A percentile compares a stretch with the other conserved stretches of the same genome.
Conservation (phyloP, 2,113 vertebrate genomes). For the Tupaia chinensis region DNA sequence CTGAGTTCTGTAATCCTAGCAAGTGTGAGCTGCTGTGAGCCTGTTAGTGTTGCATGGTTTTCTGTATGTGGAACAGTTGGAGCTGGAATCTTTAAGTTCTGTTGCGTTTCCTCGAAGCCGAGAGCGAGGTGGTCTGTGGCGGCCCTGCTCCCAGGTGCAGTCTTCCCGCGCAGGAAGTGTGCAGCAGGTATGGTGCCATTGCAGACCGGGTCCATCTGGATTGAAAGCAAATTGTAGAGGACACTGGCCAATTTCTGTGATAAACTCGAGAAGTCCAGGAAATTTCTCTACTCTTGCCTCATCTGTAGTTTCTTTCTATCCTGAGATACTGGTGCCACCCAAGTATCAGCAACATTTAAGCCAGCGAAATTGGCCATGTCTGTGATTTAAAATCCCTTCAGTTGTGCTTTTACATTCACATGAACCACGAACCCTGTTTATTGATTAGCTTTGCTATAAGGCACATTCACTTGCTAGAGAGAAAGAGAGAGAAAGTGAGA, state of each 20-base stretch:
- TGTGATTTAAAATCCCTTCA: constrained; percentile 33
- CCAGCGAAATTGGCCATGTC: constrained; percentile 37
- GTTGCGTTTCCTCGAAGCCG: constrained; percentile 50
- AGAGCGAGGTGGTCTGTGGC: constrained; percentile 16
- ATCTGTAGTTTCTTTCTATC: constrained; percentile 13
- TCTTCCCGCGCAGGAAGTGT: constrained; percentile 17
- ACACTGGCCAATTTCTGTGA: constrained; percentile 25
- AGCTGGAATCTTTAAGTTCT: constrained; percentile 56
- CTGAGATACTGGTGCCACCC: constrained; percentile 39
- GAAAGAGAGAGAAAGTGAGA: no score
- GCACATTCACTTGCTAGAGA: no score
- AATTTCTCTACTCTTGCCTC: neutral
- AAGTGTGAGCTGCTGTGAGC: constrained; percentile 3
- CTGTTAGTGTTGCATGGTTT: neutral
- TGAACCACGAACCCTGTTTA: neutral
- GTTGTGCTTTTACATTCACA: neutral
- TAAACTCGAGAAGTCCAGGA: constrained; percentile 48
- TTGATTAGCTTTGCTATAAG: neutral
- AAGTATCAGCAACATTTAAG: neutral
- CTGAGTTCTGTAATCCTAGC: neutral
- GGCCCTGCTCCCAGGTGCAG: constrained; percentile 3
- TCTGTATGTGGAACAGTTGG: constrained; percentile 23
- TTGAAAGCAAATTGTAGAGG: constrained; percentile 55
- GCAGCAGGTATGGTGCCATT: constrained; percentile 56
- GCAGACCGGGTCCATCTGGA: constrained; percentile 11